Evolutionary conservation across 2,113 vertebrate species (phyloP), one percentile per base, ranked within the genome.

Genomic region (Sturnus vulgaris): DNA sequence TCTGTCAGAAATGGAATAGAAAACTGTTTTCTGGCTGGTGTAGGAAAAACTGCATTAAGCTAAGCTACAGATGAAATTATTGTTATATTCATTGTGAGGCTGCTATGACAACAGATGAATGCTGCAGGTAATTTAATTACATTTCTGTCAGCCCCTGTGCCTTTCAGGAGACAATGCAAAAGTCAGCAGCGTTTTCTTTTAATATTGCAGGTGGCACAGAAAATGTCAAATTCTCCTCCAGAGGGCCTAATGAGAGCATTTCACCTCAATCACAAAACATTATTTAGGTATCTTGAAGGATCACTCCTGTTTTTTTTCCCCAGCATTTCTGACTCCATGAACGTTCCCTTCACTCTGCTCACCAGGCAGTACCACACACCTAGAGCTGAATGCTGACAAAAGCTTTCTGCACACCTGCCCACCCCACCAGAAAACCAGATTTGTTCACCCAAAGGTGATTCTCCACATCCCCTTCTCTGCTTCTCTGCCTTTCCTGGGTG

Each of bases 31-130:
- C 59, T 88, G 75, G 27, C 30, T 79, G 73, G 42, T 46, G 39
- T 18, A 59, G 70, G 66, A 24, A 60, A 76, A 95, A 65, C 63
- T 88, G 68, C 42, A 47, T 70, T 72, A 90, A 69, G 50, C 27
- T 66, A 83, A 93, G 59, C 46, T 73, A 35, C 18, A 83, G 75
- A 91, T 59, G 82, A 73, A 94, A 90, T 93, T 85, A 80, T 94
- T 87, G 57, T 85, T 87, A 47, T 66, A 82, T 82, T 92, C 94
- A 90, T 70, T 88, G 85, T 86, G 71, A 73, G 68, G 93, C 94
- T 97, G 93, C 94, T 95, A 94, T 93, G 96, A 96, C 96, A 96
- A 97, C 92, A 93, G 75, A 95, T 80, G 95, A 95, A 93, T 95
- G 89, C 86, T 88, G 82, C 78, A 94, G 87, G 91, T 96, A 96